A percentile compares a stretch with the other conserved stretches of the same genome.
Evolutionary conservation across 2,797 vertebrate genomes (phyloP).

Genomic region (Syngnathus acus): DNA sequence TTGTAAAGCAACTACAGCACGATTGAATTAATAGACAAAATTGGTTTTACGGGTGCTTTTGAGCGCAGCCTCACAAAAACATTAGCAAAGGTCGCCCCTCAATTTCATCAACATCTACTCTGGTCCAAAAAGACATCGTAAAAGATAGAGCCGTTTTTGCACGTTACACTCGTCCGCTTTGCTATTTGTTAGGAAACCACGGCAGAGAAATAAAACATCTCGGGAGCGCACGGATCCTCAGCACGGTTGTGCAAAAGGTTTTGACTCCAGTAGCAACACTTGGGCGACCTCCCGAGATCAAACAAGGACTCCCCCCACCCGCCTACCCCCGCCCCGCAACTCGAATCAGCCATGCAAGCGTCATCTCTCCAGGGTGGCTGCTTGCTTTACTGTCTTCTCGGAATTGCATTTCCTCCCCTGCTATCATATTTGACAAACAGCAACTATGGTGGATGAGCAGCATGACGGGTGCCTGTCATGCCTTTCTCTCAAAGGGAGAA

Average conservation of each 20-base stretch:
- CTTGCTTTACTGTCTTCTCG: conserved; percentile 27
- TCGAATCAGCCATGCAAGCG: conserved; percentile 16
- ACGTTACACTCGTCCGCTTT: background rate
- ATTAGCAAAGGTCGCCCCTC: background rate
- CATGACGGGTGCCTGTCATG: conserved; percentile 11
- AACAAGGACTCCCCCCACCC: background rate
- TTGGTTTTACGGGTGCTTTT: background rate
- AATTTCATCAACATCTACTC: background rate
- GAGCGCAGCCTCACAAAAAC: background rate
- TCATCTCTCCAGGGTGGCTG: conserved; percentile 33
- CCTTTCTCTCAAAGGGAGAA: conserved; percentile 8
- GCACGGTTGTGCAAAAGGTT: background rate
- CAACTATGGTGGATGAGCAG: conserved; percentile 21
- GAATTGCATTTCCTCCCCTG: conserved; percentile 41
- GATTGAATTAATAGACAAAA: background rate
- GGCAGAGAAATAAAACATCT: background rate
- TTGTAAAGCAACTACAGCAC: background rate
- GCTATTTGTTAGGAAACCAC: background rate
- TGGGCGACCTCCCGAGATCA: conserved; percentile 20
- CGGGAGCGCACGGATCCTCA: background rate
- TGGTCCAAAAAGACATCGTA: background rate
- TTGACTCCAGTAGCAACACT: background rate
- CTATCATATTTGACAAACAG: conserved; percentile 30
- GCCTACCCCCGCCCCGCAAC: conserved; percentile 7
- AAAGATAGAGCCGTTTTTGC: background rate